Evolutionary conservation across 2,797 vertebrate species (phyloP).

Genomic region (Myripristis jacobus): DNA sequence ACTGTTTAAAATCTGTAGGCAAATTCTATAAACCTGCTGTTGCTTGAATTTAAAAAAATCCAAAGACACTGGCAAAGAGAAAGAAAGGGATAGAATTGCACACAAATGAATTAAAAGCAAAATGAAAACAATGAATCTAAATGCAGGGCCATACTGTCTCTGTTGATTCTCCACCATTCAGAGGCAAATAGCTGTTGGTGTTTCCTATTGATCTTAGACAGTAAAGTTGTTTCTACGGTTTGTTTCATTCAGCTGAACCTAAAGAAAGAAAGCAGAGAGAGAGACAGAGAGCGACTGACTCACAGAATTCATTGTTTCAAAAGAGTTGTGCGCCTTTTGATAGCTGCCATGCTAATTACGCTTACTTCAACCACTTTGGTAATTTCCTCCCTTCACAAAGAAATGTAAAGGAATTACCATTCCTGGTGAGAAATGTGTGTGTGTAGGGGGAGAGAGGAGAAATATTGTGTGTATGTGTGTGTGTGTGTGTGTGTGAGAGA

Average conservation of each 20-base stretch:
- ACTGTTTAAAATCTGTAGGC: conserved; percentile 1
- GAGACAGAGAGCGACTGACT: background rate
- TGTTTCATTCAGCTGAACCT: conserved; percentile 23
- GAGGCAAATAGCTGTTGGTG: conserved; percentile 36
- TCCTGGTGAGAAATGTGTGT: conserved; percentile 55
- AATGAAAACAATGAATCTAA: conserved; percentile 55
- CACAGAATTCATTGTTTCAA: conserved; percentile 40
- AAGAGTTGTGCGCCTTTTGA: conserved; percentile 53
- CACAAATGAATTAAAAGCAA: conserved; percentile 34
- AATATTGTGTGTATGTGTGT: conserved; percentile 19
- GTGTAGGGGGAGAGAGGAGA: no score
- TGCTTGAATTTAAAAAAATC: background rate
- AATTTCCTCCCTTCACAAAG: conserved; percentile 59
- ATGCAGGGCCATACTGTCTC: conserved; percentile 23
- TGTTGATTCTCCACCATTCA: conserved; percentile 25
- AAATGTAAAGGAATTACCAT: conserved; percentile 73
- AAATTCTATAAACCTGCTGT: conserved; percentile 18
- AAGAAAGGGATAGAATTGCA: background rate
- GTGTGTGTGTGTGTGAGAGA: conserved; percentile 10
- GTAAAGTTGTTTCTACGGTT: no score
- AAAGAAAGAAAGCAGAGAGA: conserved; percentile 16
- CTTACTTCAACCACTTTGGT: conserved; percentile 68
- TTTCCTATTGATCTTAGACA: conserved; percentile 54
- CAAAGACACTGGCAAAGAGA: background rate
- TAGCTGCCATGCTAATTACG: conserved; percentile 68